Conservation (phyloP, 2,888 invertebrate species). For the Drosophila conformis region DNA sequence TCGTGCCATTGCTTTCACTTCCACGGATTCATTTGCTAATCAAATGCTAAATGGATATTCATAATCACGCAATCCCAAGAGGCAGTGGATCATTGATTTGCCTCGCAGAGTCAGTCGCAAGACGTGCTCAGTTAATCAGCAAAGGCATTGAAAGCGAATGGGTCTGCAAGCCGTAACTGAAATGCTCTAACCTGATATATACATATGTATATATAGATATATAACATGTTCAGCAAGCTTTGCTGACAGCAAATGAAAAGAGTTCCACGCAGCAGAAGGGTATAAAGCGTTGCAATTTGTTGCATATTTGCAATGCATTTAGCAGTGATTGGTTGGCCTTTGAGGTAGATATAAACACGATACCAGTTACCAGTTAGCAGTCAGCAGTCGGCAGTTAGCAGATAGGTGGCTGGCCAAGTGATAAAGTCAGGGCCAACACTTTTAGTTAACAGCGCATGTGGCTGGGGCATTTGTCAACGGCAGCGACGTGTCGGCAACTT, state of each 20-base stretch:
- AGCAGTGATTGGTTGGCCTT: constrained; percentile 64
- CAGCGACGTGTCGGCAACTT: constrained; percentile 73
- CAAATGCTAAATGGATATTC: constrained; percentile 48
- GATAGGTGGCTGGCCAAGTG: constrained; percentile 46
- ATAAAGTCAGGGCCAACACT: constrained; percentile 62
- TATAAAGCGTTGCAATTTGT: constrained; percentile 33
- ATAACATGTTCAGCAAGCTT: neutral
- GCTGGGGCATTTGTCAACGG: constrained; percentile 74
- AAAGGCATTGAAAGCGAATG: neutral
- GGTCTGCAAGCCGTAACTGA: too few species aligned
- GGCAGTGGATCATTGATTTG: constrained; percentile 34
- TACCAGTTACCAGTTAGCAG: constrained; percentile 21
- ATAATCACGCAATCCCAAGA: constrained; percentile 49
- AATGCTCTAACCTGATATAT: constrained; percentile 21
- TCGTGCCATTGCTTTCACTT: constrained; percentile 49
- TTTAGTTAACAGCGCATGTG: constrained; percentile 75
- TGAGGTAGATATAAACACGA: constrained; percentile 57
- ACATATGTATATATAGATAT: neutral
- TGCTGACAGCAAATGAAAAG: neutral
- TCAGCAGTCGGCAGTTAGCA: constrained; percentile 21
- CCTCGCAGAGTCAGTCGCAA: constrained; percentile 31
- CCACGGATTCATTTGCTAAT: constrained; percentile 54
- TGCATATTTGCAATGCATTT: constrained; percentile 48
- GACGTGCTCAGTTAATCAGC: constrained; percentile 58
- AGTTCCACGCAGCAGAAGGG: constrained; percentile 6